Evolutionary conservation across 2,113 vertebrate genomes (phyloP).

Genomic region (Gorilla gorilla): DNA sequence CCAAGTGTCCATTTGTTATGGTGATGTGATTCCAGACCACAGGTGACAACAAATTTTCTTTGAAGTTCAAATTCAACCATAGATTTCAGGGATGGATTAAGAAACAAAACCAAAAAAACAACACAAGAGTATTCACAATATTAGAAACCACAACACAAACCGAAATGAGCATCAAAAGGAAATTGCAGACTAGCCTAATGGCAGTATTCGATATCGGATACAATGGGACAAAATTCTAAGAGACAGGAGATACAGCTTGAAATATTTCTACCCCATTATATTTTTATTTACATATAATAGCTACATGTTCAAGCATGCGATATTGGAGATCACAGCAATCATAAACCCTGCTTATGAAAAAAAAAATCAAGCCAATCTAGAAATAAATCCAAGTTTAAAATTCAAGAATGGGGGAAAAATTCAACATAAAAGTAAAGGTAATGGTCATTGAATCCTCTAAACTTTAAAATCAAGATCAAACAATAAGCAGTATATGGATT

Average conservation of each 20-base stretch:
- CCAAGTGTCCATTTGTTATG: neutral
- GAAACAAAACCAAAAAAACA: neutral
- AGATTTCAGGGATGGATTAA: neutral
- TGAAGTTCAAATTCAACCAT: neutral
- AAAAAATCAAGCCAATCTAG: neutral
- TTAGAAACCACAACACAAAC: neutral
- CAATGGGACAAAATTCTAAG: neutral
- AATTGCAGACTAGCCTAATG: neutral
- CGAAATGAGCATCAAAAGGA: neutral
- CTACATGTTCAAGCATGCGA: neutral
- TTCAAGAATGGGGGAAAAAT: neutral
- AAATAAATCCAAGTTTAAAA: constrained; percentile 15
- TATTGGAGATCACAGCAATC: neutral
- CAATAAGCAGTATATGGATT: neutral
- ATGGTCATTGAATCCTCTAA: neutral
- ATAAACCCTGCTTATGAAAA: neutral
- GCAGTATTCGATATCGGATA: neutral
- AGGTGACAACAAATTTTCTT: neutral
- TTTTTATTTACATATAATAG: neutral
- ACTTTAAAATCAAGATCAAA: constrained; percentile 4
- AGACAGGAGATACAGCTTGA: neutral
- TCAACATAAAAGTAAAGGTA: neutral
- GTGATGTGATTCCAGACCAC: neutral
- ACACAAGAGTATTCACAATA: neutral
- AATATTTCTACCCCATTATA: neutral